Percentiles rank a stretch among this genome's conserved stretches.
Evolutionary conservation across 2,888 invertebrate genomes (phyloP).

Genomic region (Resseliella maxima): DNA sequence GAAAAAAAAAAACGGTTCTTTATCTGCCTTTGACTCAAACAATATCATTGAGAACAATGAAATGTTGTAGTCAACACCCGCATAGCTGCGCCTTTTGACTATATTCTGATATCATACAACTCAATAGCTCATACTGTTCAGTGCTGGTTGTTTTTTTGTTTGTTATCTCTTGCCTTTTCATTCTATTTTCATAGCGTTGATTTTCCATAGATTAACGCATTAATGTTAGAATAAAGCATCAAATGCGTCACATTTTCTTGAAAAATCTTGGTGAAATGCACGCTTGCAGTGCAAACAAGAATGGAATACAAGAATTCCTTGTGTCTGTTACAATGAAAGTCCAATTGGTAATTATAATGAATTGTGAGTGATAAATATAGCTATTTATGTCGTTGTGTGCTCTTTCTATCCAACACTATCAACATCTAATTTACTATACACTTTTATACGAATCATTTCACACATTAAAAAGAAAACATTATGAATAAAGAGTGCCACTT

Average conservation of each 20-base stretch:
- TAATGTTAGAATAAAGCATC: neutral
- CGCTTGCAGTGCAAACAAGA: neutral
- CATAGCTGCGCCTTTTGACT: constrained; percentile 34
- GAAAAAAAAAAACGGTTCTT: constrained; percentile 4
- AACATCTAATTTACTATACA: neutral
- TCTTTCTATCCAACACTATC: neutral
- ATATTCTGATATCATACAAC: neutral
- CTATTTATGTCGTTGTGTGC: constrained; percentile 30
- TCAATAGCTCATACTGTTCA: constrained; percentile 21
- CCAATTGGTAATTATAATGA: constrained; percentile 41
- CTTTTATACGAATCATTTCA: neutral
- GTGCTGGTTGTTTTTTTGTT: neutral
- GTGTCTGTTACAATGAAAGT: constrained; percentile 6
- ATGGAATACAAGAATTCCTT: constrained; percentile 30
- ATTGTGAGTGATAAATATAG: constrained; percentile 37
- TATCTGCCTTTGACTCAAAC: neutral
- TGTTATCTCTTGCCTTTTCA: neutral
- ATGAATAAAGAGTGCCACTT: neutral
- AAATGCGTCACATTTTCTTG: neutral
- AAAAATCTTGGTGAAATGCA: neutral
- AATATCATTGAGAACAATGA: constrained; percentile 23
- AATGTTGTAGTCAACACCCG: constrained; percentile 41
- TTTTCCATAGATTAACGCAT: constrained; percentile 30
- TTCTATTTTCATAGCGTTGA: neutral
- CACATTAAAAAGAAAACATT: neutral